Conservation (phyloP, 2,888 invertebrate species). For the Drosophila rellima region DNA sequence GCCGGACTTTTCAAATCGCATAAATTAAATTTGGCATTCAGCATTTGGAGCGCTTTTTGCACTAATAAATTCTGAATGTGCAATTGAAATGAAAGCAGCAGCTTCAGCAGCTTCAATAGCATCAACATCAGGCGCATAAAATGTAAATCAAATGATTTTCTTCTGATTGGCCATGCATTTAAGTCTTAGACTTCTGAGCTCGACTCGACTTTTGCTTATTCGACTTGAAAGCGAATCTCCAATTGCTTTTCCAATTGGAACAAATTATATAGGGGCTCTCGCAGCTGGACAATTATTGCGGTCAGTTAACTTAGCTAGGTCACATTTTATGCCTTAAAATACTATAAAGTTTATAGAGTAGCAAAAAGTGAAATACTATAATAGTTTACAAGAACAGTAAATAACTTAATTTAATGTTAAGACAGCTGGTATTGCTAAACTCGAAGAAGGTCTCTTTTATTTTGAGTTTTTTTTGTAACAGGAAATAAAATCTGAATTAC, state of each 20-base stretch:
- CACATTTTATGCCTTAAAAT: background rate
- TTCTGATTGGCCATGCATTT: slow-evolving; percentile 44
- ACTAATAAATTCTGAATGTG: slow-evolving; percentile 71
- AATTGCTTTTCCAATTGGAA: slow-evolving; percentile 31
- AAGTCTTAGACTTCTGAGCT: slow-evolving; percentile 16
- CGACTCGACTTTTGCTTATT: background rate
- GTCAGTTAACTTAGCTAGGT: slow-evolving; percentile 6
- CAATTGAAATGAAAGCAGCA: slow-evolving; percentile 64
- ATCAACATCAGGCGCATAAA: slow-evolving; percentile 57
- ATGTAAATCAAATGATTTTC: slow-evolving; percentile 66
- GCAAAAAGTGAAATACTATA: background rate
- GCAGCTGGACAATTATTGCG: slow-evolving; percentile 33
- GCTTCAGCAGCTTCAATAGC: slow-evolving; percentile 21
- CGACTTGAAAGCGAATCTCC: slow-evolving; percentile 22
- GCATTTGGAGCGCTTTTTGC: slow-evolving; percentile 30
- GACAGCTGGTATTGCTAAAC: background rate
- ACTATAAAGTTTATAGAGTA: slow-evolving; percentile 1
- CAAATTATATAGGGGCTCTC: slow-evolving; percentile 15
- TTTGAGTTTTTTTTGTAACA: no score
- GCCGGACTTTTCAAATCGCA: slow-evolving; percentile 41
- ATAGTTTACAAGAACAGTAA: background rate
- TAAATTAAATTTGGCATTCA: slow-evolving; percentile 73
- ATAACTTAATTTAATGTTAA: background rate
- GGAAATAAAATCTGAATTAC: no score
- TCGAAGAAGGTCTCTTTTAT: no score